These are phyloP conservation scores for Heliornis fulica DNA, from an alignment of 2,113 vertebrate species.

Conservation along the genomic window DNA sequence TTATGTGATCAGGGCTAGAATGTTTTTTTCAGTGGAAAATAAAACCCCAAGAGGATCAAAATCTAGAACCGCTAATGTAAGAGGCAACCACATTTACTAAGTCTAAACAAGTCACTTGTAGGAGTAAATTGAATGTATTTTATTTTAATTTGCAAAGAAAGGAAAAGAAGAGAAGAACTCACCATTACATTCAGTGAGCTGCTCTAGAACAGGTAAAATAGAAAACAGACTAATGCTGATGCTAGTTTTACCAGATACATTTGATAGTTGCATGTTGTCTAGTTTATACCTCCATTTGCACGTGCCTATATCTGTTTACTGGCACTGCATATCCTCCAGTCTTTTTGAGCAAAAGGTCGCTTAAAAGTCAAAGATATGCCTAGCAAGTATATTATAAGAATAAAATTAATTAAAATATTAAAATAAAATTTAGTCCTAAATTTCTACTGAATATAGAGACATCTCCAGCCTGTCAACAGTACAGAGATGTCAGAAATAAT, in stretches of 20 bases:
- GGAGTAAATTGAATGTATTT: background rate
- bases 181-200: background rate
- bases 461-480: background rate
- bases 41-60: background rate
- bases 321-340: background rate
- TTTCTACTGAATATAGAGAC: background rate
- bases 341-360: background rate
- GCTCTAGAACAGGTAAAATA: background rate
- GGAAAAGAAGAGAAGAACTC: background rate
- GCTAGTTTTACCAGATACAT: background rate
- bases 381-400: no score
- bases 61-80: background rate
- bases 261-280: background rate
- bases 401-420: no score
- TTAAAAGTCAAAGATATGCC: background rate
- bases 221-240: background rate
- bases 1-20: background rate
- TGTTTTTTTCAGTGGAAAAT: background rate
- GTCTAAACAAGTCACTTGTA: background rate
- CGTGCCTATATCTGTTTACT: background rate
- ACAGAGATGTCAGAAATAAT: background rate
- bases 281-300: accelerated
- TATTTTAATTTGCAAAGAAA: background rate
- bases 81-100: background rate
- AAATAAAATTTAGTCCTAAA: background rate